phyloP scores from a whole-genome alignment of 2,797 vertebrate genomes.

The Tiaroga cobitis region DNA sequence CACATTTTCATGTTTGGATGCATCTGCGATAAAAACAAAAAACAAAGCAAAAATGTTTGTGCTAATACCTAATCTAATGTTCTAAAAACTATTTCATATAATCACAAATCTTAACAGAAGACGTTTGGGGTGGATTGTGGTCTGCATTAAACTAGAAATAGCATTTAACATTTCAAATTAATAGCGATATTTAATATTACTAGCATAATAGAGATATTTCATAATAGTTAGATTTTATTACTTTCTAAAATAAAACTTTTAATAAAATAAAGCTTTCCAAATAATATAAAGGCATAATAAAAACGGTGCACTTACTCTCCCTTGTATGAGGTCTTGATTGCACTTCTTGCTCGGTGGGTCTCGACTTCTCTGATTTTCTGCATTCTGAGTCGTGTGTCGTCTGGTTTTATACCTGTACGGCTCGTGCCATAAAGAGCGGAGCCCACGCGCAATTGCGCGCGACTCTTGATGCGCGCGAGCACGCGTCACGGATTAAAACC shows the following conservation, averaged over 20 bases:
- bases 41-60: background rate
- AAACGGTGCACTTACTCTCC: conserved; percentile 22
- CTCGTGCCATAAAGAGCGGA: conserved; percentile 20
- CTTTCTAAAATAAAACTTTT: background rate
- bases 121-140: background rate
- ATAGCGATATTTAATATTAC: background rate
- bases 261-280: background rate
- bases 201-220: background rate
- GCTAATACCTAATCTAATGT: background rate
- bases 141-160: background rate
- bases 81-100: background rate
- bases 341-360: conserved; percentile 8
- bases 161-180: background rate
- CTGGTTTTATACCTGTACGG: conserved; percentile 50
- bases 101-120: background rate
- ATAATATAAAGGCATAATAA: background rate
- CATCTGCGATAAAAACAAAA: conserved; percentile 78
- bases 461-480: conserved; percentile 31
- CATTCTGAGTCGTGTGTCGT: conserved; percentile 23
- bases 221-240: background rate
- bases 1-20: conserved; percentile 85
- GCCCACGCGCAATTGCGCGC: conserved; percentile 37
- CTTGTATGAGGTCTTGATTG: conserved; percentile 12
- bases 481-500: conserved; percentile 48
- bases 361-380: conserved; percentile 25